Evolutionary conservation across 2,113 vertebrate genomes (phyloP), one percentile per base, ranked within the genome.

Genomic region (Irena cyanogastra): DNA sequence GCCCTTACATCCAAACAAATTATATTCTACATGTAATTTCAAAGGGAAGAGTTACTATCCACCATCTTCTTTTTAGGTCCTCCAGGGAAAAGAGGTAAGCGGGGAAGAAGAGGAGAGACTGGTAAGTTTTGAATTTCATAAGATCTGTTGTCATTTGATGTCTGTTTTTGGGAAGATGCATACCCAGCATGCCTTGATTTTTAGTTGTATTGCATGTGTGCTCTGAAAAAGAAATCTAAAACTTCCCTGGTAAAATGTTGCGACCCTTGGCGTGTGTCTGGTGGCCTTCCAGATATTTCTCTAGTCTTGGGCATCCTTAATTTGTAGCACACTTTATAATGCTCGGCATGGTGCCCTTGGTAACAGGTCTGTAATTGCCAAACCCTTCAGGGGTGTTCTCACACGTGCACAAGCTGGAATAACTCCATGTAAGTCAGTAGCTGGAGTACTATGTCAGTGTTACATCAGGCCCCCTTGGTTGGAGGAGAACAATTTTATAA

Each of bases 51-150:
- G 28, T 83, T 87, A 82, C 45, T 80, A 49, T 27, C 44, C 10
- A 80, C 35, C 28, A 5, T 95, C 76, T 96, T 65, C 65, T 90
- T 98, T 98, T 90, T 97, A 99, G 99, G 99, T 96, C 99, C 99
- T 98, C 99, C 99, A 7, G 99, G 99, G 84, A 99, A 99, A 97
- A 98, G 99, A 97, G 99, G 99, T 97, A 99, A 99, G 98, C 98
- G 99, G 92, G 99, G 99, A 93, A 98, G 99, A 97, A 98, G 99
- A 98, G 99, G 99, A 97, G 99, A 99, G 96, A 98, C 98, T 68
- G 99, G 99, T 99, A 98, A 98, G 99, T 98, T 39, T 96, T 80
- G 35, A 37, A 1, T 85, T 80, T 93, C 70, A 11, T 71, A 61
- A 89, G 13, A 61, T 92, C 30, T 20, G 7, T 50, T 81, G 15